phyloP scores from a whole-genome alignment of 2,797 vertebrate species.

The Furcifer pardalis region DNA sequence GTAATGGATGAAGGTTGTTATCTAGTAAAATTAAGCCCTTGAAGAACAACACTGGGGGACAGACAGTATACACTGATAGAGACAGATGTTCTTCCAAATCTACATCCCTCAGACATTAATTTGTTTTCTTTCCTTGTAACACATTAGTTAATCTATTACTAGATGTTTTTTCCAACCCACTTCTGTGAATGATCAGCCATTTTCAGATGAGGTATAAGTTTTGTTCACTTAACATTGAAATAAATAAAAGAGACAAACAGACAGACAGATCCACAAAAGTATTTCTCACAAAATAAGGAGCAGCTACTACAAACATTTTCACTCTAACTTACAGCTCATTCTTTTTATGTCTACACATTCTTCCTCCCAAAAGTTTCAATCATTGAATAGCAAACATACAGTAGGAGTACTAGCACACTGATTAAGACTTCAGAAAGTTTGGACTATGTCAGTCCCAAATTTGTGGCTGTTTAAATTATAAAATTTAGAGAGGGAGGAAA shows the following conservation, averaged over 20 bases:
- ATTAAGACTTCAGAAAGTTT: background rate
- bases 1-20: background rate
- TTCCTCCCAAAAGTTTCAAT: conserved; percentile 39
- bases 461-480: background rate
- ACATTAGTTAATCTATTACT: conserved; percentile 43
- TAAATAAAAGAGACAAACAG: too few relatives aligned
- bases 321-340: conserved; percentile 23
- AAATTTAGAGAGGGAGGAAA: background rate
- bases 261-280: conserved; percentile 33
- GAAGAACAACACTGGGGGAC: conserved; percentile 7
- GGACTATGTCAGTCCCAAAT: too few relatives aligned
- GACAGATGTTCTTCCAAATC: conserved; percentile 22
- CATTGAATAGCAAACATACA: background rate
- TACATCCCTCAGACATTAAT: conserved; percentile 37
- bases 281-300: conserved; percentile 39
- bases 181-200: conserved; percentile 50
- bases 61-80: background rate
- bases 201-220: conserved; percentile 38
- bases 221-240: conserved; percentile 38
- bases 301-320: background rate
- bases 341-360: background rate
- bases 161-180: conserved; percentile 38
- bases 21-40: conserved; percentile 2
- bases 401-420: background rate
- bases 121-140: conserved; percentile 26